Evolutionary conservation across 2,113 vertebrate species (phyloP), one percentile per base, ranked within the genome.

Genomic region (Upupa epops): DNA sequence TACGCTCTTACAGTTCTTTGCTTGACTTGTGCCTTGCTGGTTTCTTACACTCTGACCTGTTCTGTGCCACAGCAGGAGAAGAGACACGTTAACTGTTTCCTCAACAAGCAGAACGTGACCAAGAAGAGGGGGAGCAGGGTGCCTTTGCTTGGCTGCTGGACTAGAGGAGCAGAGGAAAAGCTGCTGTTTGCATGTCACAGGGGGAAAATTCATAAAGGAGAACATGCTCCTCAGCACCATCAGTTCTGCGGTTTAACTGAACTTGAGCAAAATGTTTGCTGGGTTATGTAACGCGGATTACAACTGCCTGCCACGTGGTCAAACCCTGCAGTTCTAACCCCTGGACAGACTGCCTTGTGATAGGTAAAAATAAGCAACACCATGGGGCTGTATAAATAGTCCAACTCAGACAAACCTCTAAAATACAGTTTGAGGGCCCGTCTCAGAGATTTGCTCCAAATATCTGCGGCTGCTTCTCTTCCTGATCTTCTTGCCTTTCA

Each of bases 201-300:
- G 45, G 29, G n/a, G 14, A 17, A 13, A 73, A 48, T 28, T 46
- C 7, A 49, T 73, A 59, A 59, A 84, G 32, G n/a, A 68, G 63
- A 66, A 83, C 24, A 70, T 48, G 63, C 29, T 87, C 24, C 74
- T 92, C 7, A 3, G 28, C 32, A 72, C 51, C 59, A 79, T 79
- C 51, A 92, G n/a, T 89, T 59, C 63, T 76, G 63, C 51, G 91
- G 87, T 76, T 70, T 92, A 89, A 85, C 52, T 89, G 93, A 94
- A 93, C 91, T 94, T 94, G 79, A 91, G 89, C 83, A 92, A 92
- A 96, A 92, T 94, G 93, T 83, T 95, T 96, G 55, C 81, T 80
- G 68, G 29, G 26, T 93, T 95, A 94, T 90, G 93, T 88, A 93
- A 93, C 11, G 69, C 60, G 2, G 81, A 91, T 94, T 93, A 89